phyloP scores from a whole-genome alignment of 1,140 invertebrate genomes.

The Onthophagus taurus region DNA sequence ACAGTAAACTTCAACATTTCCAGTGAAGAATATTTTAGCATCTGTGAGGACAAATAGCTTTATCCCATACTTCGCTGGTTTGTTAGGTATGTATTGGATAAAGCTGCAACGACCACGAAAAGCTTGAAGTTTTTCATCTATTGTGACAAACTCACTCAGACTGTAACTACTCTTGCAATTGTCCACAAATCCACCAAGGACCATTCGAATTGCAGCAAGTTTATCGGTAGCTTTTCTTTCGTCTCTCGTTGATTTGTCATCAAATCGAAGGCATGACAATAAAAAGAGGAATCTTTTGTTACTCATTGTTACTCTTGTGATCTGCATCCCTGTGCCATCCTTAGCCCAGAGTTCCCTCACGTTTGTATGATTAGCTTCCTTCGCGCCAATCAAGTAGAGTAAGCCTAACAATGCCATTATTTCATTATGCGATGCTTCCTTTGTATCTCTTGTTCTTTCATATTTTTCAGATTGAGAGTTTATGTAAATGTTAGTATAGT shows the following conservation, averaged over 20 bases:
- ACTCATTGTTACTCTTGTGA: background rate
- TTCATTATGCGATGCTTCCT: too few species aligned
- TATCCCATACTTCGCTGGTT: constrained; percentile 34
- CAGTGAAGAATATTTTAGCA: constrained; percentile 27
- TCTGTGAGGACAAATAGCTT: constrained; percentile 28
- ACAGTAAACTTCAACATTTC: constrained; percentile 29
- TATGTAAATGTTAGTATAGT: too few species aligned
- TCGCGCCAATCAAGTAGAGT: too few species aligned
- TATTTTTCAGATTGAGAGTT: too few species aligned
- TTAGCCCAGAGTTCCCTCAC: constrained; percentile 21
- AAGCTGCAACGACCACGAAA: constrained; percentile 36
- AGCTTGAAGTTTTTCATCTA: constrained; percentile 27
- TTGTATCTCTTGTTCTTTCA: too few species aligned
- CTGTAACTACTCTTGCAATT: constrained; percentile 9
- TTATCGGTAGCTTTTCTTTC: background rate
- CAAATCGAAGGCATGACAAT: background rate
- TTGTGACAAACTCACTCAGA: constrained; percentile 10
- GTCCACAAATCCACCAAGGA: background rate
- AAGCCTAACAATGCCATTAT: too few species aligned
- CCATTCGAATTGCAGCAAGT: background rate
- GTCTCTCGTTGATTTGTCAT: background rate
- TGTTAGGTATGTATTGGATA: constrained; percentile 34
- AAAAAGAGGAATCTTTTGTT: background rate
- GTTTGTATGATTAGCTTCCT: constrained; percentile 15
- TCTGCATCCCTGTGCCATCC: background rate